Evolutionary conservation across 92 coral and sea anemone species (phyloP).

Genomic region (Epizoanthus fatuus): DNA sequence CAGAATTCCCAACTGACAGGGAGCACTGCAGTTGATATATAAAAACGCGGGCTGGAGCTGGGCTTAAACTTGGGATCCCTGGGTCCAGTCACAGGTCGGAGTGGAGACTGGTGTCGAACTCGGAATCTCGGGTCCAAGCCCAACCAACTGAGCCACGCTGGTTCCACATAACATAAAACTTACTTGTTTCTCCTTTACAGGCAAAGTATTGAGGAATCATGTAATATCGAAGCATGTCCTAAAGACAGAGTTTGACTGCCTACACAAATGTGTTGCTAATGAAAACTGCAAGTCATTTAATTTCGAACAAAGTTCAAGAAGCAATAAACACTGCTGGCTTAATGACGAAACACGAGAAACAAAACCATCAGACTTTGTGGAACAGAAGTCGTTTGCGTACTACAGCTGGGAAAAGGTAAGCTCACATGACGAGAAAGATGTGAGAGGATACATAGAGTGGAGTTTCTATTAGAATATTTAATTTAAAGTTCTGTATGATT

Average conservation of each 20-base stretch:
- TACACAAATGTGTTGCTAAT: slow-evolving; percentile 25
- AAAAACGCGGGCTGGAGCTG: too few relatives aligned
- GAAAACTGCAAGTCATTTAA: slow-evolving; percentile 19
- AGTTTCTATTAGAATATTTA: too few relatives aligned
- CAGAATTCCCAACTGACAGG: too few relatives aligned
- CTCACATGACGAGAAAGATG: too few relatives aligned
- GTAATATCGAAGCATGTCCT: slow-evolving; percentile 7
- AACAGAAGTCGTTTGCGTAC: slow-evolving; percentile 24
- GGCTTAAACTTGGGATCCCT: too few relatives aligned
- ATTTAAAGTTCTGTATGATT: too few relatives aligned
- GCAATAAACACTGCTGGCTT: slow-evolving; percentile 22
- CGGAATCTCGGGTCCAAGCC: too few relatives aligned
- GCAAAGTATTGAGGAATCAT: slow-evolving; percentile 4
- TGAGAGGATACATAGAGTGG: too few relatives aligned
- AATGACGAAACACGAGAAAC: slow-evolving; percentile 32
- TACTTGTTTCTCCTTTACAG: neutral
- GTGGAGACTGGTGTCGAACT: too few relatives aligned
- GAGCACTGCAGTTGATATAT: too few relatives aligned
- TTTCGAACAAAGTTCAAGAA: slow-evolving; percentile 5
- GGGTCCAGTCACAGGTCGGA: too few relatives aligned
- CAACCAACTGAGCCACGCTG: too few relatives aligned
- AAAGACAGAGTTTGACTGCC: slow-evolving; percentile 22
- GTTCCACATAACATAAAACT: neutral
- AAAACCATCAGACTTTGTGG: slow-evolving; percentile 17
- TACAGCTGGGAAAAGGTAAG: slow-evolving; percentile 39